These are phyloP conservation scores for Callithrix jacchus DNA, from an alignment of 2,113 vertebrate species.

Conservation along the genomic window DNA sequence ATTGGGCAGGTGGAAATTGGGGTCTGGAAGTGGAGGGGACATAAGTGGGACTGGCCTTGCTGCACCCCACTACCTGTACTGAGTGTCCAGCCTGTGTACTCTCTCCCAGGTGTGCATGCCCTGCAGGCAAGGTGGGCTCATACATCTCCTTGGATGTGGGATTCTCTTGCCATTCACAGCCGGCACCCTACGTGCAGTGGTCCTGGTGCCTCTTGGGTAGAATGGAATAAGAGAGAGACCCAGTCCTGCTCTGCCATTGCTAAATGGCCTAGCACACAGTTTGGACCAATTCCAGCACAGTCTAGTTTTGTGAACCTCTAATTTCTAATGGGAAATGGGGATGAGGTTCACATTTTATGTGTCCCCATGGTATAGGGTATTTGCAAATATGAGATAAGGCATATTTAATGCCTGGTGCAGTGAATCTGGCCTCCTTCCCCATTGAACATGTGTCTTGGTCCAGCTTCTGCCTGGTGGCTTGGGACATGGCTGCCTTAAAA, in stretches of 20 bases:
- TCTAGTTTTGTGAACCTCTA: neutral
- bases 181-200: fast-evolving
- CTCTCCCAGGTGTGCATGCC: neutral
- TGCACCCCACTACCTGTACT: neutral
- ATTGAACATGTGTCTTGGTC: neutral
- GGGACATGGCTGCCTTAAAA: neutral
- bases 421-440: neutral
- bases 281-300: neutral
- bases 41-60: neutral
- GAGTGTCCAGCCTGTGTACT: neutral
- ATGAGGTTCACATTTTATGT: neutral
- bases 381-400: neutral
- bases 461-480: neutral
- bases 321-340: neutral
- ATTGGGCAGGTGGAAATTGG: too few relatives aligned
- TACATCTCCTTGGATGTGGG: too few relatives aligned
- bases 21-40: neutral
- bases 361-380: neutral
- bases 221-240: neutral
- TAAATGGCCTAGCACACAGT: neutral
- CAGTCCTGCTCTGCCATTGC: neutral
- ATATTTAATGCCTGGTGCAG: fast-evolving
- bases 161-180: neutral
- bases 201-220: neutral
- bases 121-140: fast-evolving